Base-by-base conservation (phyloP, 2,888 invertebrate genomes). In the Conus canariensis region DNA sequence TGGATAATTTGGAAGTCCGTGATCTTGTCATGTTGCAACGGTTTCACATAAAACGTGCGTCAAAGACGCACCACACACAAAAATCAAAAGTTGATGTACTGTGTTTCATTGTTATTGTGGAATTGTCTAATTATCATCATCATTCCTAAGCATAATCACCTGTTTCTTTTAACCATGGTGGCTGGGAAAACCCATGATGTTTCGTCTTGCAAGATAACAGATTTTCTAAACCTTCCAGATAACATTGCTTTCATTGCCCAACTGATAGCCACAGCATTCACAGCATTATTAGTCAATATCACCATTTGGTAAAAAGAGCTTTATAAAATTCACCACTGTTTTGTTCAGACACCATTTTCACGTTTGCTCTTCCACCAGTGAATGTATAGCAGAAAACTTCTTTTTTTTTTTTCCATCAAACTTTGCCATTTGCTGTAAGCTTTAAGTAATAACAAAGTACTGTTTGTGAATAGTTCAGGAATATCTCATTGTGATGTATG, bases 291-390 rank as follows among this genome's bases (percentile, higher is more conserved):
- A 74, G 74, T 45, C 45, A 45, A 5, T 80, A 4, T 80, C 77
- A 80, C 77, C 16, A 30, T 80, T 45, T 80, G 77, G 77, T 80
- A 80, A 22, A 30, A 16, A 45, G 77, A 80, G 77, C 77, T 80
- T 83, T 83, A 83, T 83, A n/a, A 56, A 22, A 22, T 56, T 83
- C 82, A 83, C 22, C 16, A 19, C 2, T 83, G 56, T 16, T 80
- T 14, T 80, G 56, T 19, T 56, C 6, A 58, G 8, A 56, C 22
- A 22, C 82, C 19, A 9, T 22, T 56, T 2, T 9, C 58, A 83
- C 6, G 58, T 58, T 83, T 83, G 82, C 19, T 83, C 82, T 83
- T 83, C 82, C 82, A 83, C 58, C 12, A 25, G 22, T 83, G 19
- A 83, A 56, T 56, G 56, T 22, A 19, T 10, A 83, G 82, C 56